Evolutionary conservation across 2,113 vertebrate species (phyloP).

Genomic region (Cichladusa arquata): DNA sequence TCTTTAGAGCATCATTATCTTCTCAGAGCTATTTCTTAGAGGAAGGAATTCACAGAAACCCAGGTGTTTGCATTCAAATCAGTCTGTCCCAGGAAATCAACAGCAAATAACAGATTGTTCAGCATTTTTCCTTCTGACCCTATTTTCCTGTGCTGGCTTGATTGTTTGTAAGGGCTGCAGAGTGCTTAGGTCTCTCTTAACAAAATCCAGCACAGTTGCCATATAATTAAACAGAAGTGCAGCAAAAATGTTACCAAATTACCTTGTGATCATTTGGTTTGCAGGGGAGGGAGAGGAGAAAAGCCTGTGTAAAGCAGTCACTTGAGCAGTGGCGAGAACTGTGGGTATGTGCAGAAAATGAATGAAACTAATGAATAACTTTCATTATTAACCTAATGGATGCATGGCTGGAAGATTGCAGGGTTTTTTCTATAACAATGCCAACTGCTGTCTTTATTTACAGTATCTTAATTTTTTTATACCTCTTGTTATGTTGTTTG

Average conservation of each 20-base stretch:
- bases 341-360: background rate
- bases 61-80: background rate
- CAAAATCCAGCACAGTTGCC: background rate
- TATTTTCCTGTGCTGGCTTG: background rate
- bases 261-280: background rate
- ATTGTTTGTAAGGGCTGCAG: background rate
- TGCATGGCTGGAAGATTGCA: background rate
- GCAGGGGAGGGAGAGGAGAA: background rate
- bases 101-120: background rate
- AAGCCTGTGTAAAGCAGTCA: background rate
- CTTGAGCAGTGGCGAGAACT: background rate
- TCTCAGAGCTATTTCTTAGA: background rate
- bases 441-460: constrained; percentile 31
- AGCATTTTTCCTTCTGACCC: background rate
- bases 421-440: background rate
- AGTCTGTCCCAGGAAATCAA: background rate
- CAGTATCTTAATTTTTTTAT: background rate
- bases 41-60: background rate
- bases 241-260: background rate
- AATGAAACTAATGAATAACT: background rate
- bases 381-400: background rate
- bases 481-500: background rate
- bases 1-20: background rate
- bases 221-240: background rate
- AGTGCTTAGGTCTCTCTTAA: background rate